A percentile compares a stretch with the other conserved stretches of the same genome.
phyloP scores from a whole-genome alignment of 2,797 vertebrate genomes.

The Peromyscus nudipes region DNA sequence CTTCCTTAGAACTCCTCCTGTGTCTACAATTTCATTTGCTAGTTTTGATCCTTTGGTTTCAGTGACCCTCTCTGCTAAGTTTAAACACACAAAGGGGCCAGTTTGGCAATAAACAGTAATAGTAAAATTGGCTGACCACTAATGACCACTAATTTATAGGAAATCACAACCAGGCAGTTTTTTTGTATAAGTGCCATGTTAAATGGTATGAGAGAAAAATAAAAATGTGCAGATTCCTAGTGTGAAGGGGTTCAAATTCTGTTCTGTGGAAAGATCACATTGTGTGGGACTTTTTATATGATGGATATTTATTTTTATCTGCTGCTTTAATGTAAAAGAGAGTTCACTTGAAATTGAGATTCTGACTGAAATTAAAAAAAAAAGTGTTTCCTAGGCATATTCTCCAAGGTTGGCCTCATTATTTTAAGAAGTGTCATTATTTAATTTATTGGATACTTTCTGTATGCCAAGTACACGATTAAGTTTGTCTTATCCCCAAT shows the following conservation, averaged over 20 bases:
- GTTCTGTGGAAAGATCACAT: neutral
- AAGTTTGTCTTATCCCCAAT: neutral
- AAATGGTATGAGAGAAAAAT: neutral
- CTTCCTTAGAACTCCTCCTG: neutral
- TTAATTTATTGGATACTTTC: constrained; percentile 22
- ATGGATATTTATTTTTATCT: neutral
- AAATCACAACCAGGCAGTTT: neutral
- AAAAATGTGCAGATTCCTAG: neutral
- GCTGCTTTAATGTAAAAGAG: neutral
- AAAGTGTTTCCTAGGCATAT: neutral
- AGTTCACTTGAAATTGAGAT: neutral
- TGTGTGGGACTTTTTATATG: neutral
- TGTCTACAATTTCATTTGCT: neutral
- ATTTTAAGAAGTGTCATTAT: neutral
- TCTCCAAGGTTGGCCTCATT: neutral
- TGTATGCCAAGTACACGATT: neutral
- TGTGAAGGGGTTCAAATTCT: neutral
- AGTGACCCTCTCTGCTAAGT: neutral
- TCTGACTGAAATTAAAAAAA: neutral
- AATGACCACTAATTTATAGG: neutral
- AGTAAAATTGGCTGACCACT: neutral
- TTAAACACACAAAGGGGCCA: neutral
- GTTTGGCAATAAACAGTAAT: neutral
- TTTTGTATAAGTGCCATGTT: neutral
- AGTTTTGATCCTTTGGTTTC: neutral